Evolutionary conservation across 1,140 invertebrate genomes (phyloP).

Genomic region (Lethrus apterus): DNA sequence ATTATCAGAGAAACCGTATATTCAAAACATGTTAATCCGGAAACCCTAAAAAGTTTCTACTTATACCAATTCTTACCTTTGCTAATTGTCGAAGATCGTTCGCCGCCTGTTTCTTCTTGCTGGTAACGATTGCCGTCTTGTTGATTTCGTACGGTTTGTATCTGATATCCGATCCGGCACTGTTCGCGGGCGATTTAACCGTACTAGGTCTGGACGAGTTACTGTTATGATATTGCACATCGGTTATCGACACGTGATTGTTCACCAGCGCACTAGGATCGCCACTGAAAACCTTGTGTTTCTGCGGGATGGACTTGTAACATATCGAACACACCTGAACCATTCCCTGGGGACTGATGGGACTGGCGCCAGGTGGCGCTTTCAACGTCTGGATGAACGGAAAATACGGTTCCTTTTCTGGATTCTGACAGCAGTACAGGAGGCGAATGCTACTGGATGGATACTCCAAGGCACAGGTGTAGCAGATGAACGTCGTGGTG

Average conservation of each 20-base stretch:
- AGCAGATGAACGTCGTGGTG: slow-evolving; percentile 76
- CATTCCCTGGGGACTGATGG: slow-evolving; percentile 74
- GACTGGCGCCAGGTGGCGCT: slow-evolving; percentile 72
- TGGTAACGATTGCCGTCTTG: slow-evolving; percentile 46
- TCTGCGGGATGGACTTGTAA: slow-evolving; percentile 72
- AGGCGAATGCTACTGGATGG: slow-evolving; percentile 67
- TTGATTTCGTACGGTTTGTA: slow-evolving; percentile 69
- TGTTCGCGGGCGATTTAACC: slow-evolving; percentile 48
- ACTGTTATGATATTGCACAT: slow-evolving; percentile 38
- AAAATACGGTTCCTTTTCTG: slow-evolving; percentile 79
- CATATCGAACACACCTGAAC: slow-evolving; percentile 80
- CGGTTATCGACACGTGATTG: slow-evolving; percentile 38
- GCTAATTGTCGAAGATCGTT: slow-evolving; percentile 38
- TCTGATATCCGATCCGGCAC: slow-evolving; percentile 51
- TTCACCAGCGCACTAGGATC: slow-evolving; percentile 35
- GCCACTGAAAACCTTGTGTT: slow-evolving; percentile 49
- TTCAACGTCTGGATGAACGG: slow-evolving; percentile 75
- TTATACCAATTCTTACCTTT: slow-evolving; percentile 36
- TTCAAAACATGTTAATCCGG: too few species aligned
- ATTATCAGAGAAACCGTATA: too few species aligned
- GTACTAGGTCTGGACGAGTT: slow-evolving; percentile 44
- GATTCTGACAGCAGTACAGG: slow-evolving; percentile 77
- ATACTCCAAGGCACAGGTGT: slow-evolving; percentile 75
- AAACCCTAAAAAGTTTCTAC: too few species aligned
- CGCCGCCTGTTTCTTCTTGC: slow-evolving; percentile 44